These are phyloP conservation scores for Synaphobranchus kaupii DNA, from an alignment of 2,797 vertebrate species.

Conservation along the genomic window DNA sequence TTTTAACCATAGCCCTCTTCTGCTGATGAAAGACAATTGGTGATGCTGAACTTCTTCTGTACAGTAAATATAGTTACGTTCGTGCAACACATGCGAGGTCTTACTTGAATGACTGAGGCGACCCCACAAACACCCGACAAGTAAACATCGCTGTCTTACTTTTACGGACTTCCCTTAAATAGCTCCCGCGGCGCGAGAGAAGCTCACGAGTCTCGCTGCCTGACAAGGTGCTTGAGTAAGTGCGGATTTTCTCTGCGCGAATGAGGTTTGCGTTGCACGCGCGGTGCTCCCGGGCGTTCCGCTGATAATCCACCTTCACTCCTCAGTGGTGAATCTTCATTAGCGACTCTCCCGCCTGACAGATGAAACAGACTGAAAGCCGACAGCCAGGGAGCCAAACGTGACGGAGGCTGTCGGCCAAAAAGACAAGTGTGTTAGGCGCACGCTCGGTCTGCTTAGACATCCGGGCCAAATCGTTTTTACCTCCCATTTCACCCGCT, in stretches of 20 bases:
- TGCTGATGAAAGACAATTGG: neutral
- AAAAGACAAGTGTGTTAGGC: conserved; percentile 11
- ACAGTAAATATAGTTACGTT: neutral
- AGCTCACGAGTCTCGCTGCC: neutral
- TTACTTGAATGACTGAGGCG: neutral
- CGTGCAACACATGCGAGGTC: neutral
- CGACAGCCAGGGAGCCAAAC: conserved; percentile 26
- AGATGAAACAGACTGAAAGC: conserved; percentile 30
- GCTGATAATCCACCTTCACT: neutral
- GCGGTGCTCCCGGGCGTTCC: neutral
- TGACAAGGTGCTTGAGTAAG: neutral
- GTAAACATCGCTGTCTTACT: neutral
- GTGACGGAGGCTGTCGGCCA: conserved; percentile 25
- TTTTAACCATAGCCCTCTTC: no score
- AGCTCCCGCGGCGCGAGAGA: neutral
- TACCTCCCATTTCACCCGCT: neutral
- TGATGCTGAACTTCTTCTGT: neutral
- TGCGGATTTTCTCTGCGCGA: neutral
- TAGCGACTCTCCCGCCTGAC: conserved; percentile 33
- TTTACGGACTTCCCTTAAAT: neutral
- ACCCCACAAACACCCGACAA: neutral
- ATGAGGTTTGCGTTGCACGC: neutral
- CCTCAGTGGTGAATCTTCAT: conserved; percentile 12
- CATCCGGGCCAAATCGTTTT: neutral
- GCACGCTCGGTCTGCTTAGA: neutral